These are phyloP conservation scores for Chironomus tepperi DNA, from an alignment of 1,140 invertebrate species.

Conservation along the genomic window DNA sequence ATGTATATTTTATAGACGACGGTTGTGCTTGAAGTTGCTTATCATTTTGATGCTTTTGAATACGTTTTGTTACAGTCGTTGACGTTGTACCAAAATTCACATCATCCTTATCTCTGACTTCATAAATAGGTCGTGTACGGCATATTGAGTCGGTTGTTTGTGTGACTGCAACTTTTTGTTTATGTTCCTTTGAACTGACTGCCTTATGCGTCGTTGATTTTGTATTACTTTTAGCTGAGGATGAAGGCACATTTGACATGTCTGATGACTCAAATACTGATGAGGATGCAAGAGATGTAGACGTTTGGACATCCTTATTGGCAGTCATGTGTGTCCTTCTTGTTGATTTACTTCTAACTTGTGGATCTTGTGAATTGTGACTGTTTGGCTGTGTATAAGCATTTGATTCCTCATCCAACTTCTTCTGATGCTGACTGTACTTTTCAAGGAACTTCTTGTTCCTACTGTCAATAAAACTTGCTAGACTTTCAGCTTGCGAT, in stretches of 20 bases:
- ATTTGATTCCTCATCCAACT: not conserved
- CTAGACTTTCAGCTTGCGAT: not conserved
- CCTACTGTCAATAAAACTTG: constrained; percentile 7
- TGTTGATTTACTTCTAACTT: not conserved
- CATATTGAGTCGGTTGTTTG: constrained; percentile 10
- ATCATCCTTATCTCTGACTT: not conserved
- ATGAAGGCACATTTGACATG: not conserved
- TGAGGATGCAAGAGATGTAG: not conserved
- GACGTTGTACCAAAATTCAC: not conserved
- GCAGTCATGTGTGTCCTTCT: not conserved
- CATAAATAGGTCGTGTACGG: not conserved
- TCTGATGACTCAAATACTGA: constrained; percentile 1
- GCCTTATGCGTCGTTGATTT: not conserved
- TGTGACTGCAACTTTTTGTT: not conserved
- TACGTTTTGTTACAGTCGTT: not conserved
- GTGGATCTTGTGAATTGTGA: not conserved
- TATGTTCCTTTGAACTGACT: not conserved
- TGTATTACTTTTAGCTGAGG: not conserved
- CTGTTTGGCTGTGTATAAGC: not conserved
- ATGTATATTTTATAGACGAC: not conserved
- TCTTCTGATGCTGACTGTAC: not conserved
- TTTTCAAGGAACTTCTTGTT: not conserved
- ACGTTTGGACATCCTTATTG: not conserved
- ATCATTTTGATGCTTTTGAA: not conserved
- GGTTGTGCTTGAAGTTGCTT: not conserved